A percentile compares a stretch with the other conserved stretches of the same genome.
Evolutionary conservation across 2,113 vertebrate species (phyloP).

Genomic region (Coptodon rendalli): DNA sequence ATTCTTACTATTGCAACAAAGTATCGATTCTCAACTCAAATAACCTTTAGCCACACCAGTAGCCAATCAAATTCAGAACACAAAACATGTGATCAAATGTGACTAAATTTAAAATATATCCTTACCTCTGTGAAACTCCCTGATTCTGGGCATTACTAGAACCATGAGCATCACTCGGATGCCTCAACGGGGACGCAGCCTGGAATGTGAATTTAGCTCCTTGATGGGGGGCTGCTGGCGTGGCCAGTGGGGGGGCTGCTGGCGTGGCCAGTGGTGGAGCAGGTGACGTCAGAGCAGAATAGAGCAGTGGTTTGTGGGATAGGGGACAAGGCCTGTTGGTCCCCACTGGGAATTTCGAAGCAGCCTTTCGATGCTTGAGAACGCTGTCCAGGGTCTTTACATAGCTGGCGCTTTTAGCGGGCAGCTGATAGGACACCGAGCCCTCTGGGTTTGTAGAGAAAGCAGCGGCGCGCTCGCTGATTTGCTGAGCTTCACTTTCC

Average conservation of each 20-base stretch:
- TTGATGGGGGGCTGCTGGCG: neutral
- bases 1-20: neutral
- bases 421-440: conserved; percentile 85
- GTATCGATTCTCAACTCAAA: neutral
- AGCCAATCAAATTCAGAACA: neutral
- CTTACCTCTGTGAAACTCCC: conserved; percentile 13
- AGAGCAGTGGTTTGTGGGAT: conserved; percentile 7
- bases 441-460: conserved; percentile 75
- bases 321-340: conserved; percentile 60
- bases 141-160: neutral
- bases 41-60: neutral
- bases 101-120: neutral
- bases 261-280: conserved; percentile 56
- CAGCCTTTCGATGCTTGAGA: conserved; percentile 76
- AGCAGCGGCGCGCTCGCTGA: conserved; percentile 82
- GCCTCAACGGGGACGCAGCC: neutral
- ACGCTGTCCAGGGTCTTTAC: conserved; percentile 92
- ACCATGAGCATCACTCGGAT: neutral
- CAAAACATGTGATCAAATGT: neutral
- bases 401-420: conserved; percentile 88
- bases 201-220: neutral
- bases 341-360: neutral
- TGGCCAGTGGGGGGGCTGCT: neutral
- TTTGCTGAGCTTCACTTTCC: conserved; percentile 87
- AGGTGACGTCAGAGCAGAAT: conserved; percentile 38